phyloP scores from a whole-genome alignment of 2,797 vertebrate genomes.

The Avahi laniger region DNA sequence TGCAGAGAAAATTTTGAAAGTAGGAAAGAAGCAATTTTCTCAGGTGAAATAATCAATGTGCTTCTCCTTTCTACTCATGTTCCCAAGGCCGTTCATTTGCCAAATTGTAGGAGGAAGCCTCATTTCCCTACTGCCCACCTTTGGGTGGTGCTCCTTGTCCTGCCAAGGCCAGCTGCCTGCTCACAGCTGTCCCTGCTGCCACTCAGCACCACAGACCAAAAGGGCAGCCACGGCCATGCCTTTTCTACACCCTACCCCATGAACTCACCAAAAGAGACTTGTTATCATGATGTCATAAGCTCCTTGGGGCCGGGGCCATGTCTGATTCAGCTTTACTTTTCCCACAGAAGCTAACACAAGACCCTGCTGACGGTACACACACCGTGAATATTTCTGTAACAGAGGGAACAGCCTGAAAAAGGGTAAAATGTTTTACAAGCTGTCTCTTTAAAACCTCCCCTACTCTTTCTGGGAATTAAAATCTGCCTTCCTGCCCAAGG shows the following conservation, averaged over 20 bases:
- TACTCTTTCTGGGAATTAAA: too few relatives aligned
- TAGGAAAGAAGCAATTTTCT: background rate
- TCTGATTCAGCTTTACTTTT: background rate
- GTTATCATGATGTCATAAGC: fast-evolving
- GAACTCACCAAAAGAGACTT: background rate
- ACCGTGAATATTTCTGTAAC: background rate
- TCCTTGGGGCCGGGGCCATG: background rate
- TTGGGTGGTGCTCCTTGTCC: background rate
- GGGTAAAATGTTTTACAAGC: too few relatives aligned
- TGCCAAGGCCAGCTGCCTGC: too few relatives aligned
- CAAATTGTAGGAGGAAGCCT: too few relatives aligned
- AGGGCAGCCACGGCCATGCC: fast-evolving
- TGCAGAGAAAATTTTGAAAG: background rate
- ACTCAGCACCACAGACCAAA: background rate
- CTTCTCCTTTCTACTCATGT: background rate
- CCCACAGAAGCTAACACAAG: background rate
- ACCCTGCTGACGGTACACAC: background rate
- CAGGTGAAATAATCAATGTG: background rate
- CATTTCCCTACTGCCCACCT: background rate
- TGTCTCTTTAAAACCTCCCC: too few relatives aligned
- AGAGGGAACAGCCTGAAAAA: too few relatives aligned
- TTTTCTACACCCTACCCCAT: fast-evolving
- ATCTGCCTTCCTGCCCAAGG: too few relatives aligned
- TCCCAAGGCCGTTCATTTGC: background rate
- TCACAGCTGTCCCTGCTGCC: background rate